Base-by-base conservation (phyloP, 1,140 invertebrate genomes). In the Plectrocnemia conspersa region DNA sequence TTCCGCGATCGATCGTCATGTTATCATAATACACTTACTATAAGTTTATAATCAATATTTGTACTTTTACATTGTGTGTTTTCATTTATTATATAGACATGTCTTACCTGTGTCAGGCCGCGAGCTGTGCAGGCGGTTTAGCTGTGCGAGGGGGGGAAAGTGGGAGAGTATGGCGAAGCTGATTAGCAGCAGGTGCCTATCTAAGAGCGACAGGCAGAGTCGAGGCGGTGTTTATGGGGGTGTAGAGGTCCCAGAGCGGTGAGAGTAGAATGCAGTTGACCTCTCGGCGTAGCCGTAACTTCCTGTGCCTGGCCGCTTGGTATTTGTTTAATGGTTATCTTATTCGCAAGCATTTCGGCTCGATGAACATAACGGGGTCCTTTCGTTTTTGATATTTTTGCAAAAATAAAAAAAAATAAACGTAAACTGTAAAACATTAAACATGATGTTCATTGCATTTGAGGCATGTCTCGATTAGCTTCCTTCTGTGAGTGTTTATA, bases 101-200 rank as follows among this genome's bases (percentile, higher is more conserved):
- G 35, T 45, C 25, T 46, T 54, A 45, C 25, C 57, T 59, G 58
- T 59, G 58, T 44, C 58, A 59, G 58, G 58, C 58, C 40, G 58
- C 25, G 52, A 46, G 53, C 52, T 38, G 58, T 52, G 58, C 27
- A 48, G 53, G 53, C 53, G 35, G 45, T 25, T 45, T 55, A 48
- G 53, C 53, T 48, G 53, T 48, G 53, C 48, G 42, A 33, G 2
- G 25, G 46, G 33, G 42, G 42, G 42, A 36, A 36, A 22, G 29
- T 25, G 52, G 38, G 35, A 52, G 53, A 46, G 53, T 50, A 29
- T 33, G 45, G 53, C 15, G 24, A 46, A 21, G 53, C 53, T 46
- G 53, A 55, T 48, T 55, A 55, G 53, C 53, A 55, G 53, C 53
- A 46, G 24, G 47, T 48, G 46, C 18, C 29, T 48, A 48, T 24